These are phyloP conservation scores for Pipa parva DNA, from an alignment of 2,113 vertebrate genomes.

Conservation along the genomic window DNA sequence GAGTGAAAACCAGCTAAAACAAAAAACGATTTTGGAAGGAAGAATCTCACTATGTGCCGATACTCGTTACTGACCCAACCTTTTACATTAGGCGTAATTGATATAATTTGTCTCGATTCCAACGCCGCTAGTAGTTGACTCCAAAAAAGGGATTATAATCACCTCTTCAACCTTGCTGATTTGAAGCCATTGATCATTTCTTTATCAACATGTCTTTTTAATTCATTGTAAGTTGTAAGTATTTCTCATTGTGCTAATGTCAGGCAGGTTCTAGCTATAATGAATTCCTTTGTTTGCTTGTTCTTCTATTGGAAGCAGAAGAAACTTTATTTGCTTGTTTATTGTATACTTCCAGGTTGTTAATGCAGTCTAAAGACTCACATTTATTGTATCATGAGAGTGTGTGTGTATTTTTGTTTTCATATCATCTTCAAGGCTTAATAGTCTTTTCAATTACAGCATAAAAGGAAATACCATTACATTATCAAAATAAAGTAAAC, in stretches of 20 bases:
- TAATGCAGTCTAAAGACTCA: no score
- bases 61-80: not conserved
- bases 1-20: no score
- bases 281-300: not conserved
- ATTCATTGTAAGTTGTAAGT: not conserved
- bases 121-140: not conserved
- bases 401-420: no score
- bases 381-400: no score
- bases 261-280: not conserved
- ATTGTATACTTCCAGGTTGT: no score
- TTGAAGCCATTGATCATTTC: not conserved
- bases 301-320: no score
- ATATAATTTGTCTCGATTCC: not conserved
- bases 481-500: no score
- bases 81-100: not conserved
- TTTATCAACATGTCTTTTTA: not conserved
- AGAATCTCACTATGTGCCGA: not conserved
- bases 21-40: no score
- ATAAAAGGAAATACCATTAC: no score
- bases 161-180: not conserved
- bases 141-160: not conserved
- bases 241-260: not conserved
- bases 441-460: no score
- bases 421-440: no score
- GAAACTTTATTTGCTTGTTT: no score